A percentile compares a stretch with the other conserved stretches of the same genome.
phyloP scores from a whole-genome alignment of 2,888 invertebrate genomes.

The Folsomia manolachei region DNA sequence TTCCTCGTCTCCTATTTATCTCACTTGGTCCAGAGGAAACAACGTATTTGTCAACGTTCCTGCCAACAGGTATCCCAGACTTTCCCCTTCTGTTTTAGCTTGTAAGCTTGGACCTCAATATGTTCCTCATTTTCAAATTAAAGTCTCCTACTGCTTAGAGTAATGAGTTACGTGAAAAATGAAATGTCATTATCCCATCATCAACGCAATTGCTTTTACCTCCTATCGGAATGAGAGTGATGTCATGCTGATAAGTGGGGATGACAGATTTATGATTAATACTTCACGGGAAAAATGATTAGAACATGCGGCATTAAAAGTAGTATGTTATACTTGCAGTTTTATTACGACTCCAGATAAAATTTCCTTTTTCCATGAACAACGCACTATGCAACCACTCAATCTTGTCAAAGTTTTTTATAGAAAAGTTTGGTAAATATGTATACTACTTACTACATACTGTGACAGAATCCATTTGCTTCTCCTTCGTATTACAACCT shows the following conservation, averaged over 20 bases:
- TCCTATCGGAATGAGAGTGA: neutral
- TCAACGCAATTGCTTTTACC: too few species aligned
- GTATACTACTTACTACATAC: neutral
- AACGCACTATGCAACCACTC: neutral
- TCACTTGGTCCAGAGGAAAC: slow-evolving; percentile 43
- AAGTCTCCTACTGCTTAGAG: too few species aligned
- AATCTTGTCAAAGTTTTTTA: neutral
- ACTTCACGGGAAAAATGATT: too few species aligned
- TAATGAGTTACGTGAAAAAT: too few species aligned
- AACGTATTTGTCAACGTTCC: slow-evolving; percentile 38
- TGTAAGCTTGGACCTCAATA: too few species aligned
- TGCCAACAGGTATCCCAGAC: slow-evolving; percentile 44
- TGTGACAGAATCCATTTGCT: neutral
- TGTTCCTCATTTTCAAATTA: too few species aligned
- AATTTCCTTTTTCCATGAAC: neutral
- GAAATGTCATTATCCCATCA: too few species aligned
- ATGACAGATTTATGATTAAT: neutral
- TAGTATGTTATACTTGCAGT: too few species aligned
- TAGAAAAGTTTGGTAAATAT: too few species aligned
- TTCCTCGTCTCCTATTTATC: slow-evolving; percentile 39
- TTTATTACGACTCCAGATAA: neutral
- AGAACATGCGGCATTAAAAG: too few species aligned
- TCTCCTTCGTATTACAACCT: neutral
- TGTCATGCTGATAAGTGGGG: neutral
- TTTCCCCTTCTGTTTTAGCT: neutral